phyloP scores from a whole-genome alignment of 2,888 invertebrate genomes.

The Oligia fasciuncula region DNA sequence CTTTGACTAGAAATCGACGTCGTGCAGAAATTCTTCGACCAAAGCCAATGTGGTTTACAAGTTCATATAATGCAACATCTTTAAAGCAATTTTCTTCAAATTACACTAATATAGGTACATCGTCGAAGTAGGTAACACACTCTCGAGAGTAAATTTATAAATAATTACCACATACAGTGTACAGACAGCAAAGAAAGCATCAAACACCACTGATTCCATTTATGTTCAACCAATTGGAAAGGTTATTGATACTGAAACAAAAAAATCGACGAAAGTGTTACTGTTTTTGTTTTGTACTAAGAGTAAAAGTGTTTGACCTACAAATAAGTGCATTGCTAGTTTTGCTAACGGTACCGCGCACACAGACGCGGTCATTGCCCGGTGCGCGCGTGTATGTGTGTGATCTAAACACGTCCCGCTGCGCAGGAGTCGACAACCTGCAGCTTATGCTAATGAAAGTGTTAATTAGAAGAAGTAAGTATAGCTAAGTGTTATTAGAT shows the following conservation, averaged over 20 bases:
- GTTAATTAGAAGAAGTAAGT: constrained; percentile 17
- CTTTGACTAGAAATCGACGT: not conserved
- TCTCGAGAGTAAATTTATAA: constrained; percentile 47
- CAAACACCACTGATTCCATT: constrained; percentile 29
- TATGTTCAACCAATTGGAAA: constrained; percentile 48
- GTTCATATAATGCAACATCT: constrained; percentile 9
- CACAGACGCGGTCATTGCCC: constrained; percentile 74
- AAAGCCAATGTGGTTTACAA: not conserved
- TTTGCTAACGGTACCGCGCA: constrained; percentile 85
- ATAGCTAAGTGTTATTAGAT: not conserved
- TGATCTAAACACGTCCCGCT: constrained; percentile 61
- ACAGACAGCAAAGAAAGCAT: constrained; percentile 57
- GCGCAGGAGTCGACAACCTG: constrained; percentile 78
- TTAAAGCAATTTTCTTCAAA: constrained; percentile 47
- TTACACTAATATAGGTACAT: constrained; percentile 33
- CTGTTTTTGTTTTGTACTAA: constrained; percentile 62
- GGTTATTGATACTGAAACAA: constrained; percentile 52
- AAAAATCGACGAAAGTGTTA: constrained; percentile 54
- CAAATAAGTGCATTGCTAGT: constrained; percentile 66
- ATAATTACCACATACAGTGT: constrained; percentile 35
- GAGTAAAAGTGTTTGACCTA: constrained; percentile 76
- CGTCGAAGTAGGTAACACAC: constrained; percentile 50
- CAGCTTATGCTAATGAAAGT: constrained; percentile 38
- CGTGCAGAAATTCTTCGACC: not conserved
- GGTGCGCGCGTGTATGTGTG: constrained; percentile 61